Conservation (phyloP, 1,140 invertebrate species). For the Macrosteles quadrilineatus region DNA sequence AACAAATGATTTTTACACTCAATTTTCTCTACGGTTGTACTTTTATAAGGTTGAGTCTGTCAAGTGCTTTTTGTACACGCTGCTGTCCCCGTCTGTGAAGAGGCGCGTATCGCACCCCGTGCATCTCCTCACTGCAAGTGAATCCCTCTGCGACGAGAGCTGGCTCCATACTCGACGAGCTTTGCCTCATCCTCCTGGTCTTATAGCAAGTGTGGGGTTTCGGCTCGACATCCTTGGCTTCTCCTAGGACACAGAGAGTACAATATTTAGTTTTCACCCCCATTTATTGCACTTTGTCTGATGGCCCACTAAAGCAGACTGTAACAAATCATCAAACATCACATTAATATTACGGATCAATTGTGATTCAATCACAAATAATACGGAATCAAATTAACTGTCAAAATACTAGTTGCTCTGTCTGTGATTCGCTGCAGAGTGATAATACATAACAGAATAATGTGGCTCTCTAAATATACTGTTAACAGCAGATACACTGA, state of each 20-base stretch:
- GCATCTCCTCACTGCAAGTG: constrained; percentile 42
- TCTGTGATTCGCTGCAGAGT: too few relatives aligned
- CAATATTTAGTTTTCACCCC: constrained; percentile 50
- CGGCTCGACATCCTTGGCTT: constrained; percentile 27
- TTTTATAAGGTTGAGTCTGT: constrained; percentile 36
- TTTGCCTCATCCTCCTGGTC: constrained; percentile 40
- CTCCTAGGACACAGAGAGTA: constrained; percentile 39
- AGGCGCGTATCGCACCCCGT: constrained; percentile 45
- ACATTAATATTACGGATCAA: too few relatives aligned
- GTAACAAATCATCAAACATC: too few relatives aligned
- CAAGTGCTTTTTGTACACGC: constrained; percentile 40
- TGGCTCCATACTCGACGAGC: constrained; percentile 37
- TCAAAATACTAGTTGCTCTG: too few relatives aligned
- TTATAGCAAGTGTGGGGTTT: constrained; percentile 42
- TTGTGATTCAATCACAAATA: too few relatives aligned
- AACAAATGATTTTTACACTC: constrained; percentile 34
- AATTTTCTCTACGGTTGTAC: constrained; percentile 54
- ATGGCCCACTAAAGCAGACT: too few relatives aligned
- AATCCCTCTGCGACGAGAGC: constrained; percentile 46
- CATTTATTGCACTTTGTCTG: constrained; percentile 45
- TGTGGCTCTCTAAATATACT: too few relatives aligned
- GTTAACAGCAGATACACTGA: too few relatives aligned
- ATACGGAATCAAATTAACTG: too few relatives aligned
- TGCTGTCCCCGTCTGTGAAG: constrained; percentile 47
- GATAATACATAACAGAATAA: too few relatives aligned